Conservation (phyloP, 2,888 invertebrate genomes). For the Tachina grossa region DNA sequence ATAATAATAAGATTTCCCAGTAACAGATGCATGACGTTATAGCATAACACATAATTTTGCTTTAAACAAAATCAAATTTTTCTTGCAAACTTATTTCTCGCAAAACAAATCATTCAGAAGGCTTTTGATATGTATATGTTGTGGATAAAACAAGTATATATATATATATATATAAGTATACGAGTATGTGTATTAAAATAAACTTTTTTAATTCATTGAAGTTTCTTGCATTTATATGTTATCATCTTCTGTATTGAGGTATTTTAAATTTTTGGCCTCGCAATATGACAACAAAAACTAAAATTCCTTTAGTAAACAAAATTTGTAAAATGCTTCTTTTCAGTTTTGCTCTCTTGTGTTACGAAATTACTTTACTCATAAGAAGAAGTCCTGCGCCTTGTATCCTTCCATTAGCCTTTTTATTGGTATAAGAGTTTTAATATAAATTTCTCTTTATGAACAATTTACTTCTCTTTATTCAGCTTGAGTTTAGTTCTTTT, state of each 20-base stretch:
- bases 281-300: conserved; percentile 6
- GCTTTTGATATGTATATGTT: no score
- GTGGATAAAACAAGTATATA: no score
- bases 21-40: no score
- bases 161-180: no score
- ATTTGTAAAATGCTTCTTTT: conserved; percentile 11
- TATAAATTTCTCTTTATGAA: conserved; percentile 31
- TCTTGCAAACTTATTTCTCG: no score
- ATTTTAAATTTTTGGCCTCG: conserved; percentile 12
- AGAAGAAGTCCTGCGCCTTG: conserved; percentile 46
- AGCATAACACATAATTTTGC: no score
- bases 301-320: conserved; percentile 42
- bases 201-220: conserved; percentile 1
- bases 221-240: neutral
- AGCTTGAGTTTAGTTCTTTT: neutral
- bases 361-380: neutral
- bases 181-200: no score
- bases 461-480: conserved; percentile 55
- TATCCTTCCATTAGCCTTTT: conserved; percentile 51
- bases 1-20: no score
- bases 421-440: conserved; percentile 58
- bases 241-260: conserved; percentile 27
- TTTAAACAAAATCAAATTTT: no score
- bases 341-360: neutral
- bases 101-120: no score